Base-by-base conservation (phyloP, 2,797 vertebrate species). In the Anisognathus igniventris region DNA sequence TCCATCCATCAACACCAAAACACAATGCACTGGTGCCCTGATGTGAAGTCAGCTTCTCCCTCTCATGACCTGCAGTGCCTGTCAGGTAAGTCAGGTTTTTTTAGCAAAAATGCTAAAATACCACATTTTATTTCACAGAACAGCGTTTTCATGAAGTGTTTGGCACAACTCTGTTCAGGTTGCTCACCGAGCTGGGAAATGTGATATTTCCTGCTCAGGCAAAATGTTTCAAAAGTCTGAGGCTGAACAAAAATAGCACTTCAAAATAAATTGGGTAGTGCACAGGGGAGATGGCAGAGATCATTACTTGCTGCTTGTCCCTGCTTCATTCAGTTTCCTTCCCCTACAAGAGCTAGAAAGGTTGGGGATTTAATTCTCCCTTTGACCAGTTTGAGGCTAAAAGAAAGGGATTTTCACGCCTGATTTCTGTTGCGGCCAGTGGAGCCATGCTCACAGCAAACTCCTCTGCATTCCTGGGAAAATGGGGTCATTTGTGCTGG, bases 391-490 rank as follows among this genome's bases (percentile, higher is more conserved):
- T n/a, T 56, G 81, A 68, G 48, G 50, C 58, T 68, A 47, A 84
- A 94, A 90, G 65, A 77, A 90, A 76, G 70, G 62, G 85, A 86
- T 92, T 88, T 87, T 40, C 62, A 57, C 0, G 23, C 65, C 56
- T 72, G 91, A 51, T 80, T 94, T 75, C 91, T 88, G 72, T 24
- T 51, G 45, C 58, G 90, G 64, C 79, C 35, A 15, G 28, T 5
- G 65, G 42, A 88, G 45, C 51, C 4, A 0, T 35, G 82, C 57
- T 92, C 1, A 0, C 24, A 54, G 66, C 21, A 6, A 80, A 51
- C 79, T 84, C 90, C 73, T 86, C 91, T 33, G 72, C 82, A 42
- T 91, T 95, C 93, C 79, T 90, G 79, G 75, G 72, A 86, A 94
- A 95, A 95, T 11, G 35, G 79, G 86, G 85, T 68, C 82, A 81